Conservation (phyloP, 2,797 vertebrate genomes). For the Sarcoramphus papa region DNA sequence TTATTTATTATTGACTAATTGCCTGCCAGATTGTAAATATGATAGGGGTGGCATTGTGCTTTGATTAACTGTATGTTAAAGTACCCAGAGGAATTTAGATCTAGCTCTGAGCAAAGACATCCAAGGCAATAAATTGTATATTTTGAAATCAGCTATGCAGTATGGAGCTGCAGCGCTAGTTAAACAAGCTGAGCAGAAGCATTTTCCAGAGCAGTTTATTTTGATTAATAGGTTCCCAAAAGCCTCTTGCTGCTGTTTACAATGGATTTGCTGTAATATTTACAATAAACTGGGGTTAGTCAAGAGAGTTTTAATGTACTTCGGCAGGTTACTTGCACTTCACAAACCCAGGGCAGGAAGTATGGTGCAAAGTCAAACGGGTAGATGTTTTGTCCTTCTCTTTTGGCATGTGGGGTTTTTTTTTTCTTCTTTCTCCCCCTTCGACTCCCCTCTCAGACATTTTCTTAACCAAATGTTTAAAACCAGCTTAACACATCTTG, state of each 20-base stretch:
- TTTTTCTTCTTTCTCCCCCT: neutral
- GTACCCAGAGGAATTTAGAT: constrained; percentile 68
- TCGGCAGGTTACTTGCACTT: constrained; percentile 40
- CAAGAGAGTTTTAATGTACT: constrained; percentile 63
- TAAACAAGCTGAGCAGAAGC: constrained; percentile 76
- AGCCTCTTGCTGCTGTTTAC: constrained; percentile 79
- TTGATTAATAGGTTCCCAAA: constrained; percentile 86
- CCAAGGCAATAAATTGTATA: constrained; percentile 74
- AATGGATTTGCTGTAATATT: constrained; percentile 83
- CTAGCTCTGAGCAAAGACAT: constrained; percentile 63
- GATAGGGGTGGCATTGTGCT: constrained; percentile 66
- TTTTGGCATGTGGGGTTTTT: neutral
- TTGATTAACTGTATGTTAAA: constrained; percentile 73
- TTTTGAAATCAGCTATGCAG: constrained; percentile 68
- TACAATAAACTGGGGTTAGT: constrained; percentile 76
- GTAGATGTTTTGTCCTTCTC: neutral
- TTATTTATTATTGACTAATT: constrained; percentile 75
- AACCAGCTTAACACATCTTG: constrained; percentile 14
- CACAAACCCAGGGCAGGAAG: neutral
- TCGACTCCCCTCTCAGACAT: neutral
- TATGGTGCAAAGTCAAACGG: neutral
- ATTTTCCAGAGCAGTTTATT: constrained; percentile 73
- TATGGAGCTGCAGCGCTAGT: constrained; percentile 60
- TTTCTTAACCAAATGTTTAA: constrained; percentile 36
- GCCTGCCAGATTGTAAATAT: constrained; percentile 77